phyloP scores from a whole-genome alignment of 1,140 invertebrate genomes.

The Drosophila rhopaloa region DNA sequence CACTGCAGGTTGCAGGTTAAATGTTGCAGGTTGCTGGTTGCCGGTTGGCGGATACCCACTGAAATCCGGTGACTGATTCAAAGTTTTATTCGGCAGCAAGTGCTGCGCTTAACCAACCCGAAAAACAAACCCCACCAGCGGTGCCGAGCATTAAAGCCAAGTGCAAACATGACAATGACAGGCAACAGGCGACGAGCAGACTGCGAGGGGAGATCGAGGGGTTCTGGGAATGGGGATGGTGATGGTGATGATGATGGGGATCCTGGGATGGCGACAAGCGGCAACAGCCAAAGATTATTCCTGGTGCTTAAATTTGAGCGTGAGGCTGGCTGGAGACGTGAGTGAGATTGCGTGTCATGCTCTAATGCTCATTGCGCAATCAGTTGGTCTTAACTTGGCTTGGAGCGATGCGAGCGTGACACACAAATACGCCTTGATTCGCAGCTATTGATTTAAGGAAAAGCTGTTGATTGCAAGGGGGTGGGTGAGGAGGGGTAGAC shows the following conservation, averaged over 20 bases:
- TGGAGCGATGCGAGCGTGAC: slow-evolving; percentile 35
- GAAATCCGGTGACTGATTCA: slow-evolving; percentile 25
- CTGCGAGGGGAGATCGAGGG: slow-evolving; percentile 4
- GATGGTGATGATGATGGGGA: too few relatives aligned
- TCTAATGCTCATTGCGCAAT: slow-evolving; percentile 58
- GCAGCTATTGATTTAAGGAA: slow-evolving; percentile 33
- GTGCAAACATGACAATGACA: slow-evolving; percentile 62
- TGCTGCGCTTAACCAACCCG: slow-evolving; percentile 18
- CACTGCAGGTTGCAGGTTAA: slow-evolving; percentile 18
- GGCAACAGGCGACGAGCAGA: slow-evolving; percentile 37
- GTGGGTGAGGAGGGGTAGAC: not conserved
- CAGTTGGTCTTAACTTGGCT: slow-evolving; percentile 44
- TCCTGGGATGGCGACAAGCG: slow-evolving; percentile 34
- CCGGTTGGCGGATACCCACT: slow-evolving; percentile 5
- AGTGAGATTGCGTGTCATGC: slow-evolving; percentile 49
- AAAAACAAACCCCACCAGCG: slow-evolving; percentile 21
- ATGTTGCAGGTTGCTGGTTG: slow-evolving; percentile 5
- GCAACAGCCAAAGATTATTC: slow-evolving; percentile 61
- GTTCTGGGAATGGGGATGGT: not conserved
- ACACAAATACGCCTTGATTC: slow-evolving; percentile 31
- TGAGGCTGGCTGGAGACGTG: slow-evolving; percentile 21
- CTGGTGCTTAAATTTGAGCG: slow-evolving; percentile 55
- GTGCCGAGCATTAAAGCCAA: slow-evolving; percentile 55
- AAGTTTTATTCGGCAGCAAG: slow-evolving; percentile 40
- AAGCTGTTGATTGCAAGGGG: slow-evolving; percentile 19